These are phyloP conservation scores for Pteropus alecto DNA, from an alignment of 2,113 vertebrate species.

Conservation along the genomic window DNA sequence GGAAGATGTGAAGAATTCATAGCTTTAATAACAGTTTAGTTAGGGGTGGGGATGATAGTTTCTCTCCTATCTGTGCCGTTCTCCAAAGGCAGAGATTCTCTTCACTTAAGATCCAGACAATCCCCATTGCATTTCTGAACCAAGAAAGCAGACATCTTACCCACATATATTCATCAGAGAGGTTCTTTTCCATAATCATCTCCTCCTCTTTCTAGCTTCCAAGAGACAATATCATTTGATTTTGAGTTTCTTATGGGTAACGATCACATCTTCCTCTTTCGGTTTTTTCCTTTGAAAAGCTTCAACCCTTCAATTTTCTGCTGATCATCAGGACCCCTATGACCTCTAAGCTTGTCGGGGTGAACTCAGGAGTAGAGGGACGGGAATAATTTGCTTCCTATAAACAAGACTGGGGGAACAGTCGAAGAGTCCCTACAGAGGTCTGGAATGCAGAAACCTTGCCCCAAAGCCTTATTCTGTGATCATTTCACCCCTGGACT, in stretches of 20 bases:
- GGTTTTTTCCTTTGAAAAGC: neutral
- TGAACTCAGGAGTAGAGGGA: neutral
- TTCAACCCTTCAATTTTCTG: neutral
- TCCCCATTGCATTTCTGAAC: neutral
- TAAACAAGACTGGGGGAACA: neutral
- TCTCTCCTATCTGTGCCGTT: neutral
- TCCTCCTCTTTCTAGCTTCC: neutral
- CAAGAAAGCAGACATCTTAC: constrained; percentile 6
- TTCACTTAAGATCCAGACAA: neutral
- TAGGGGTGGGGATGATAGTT: neutral
- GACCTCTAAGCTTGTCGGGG: neutral
- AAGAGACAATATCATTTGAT: neutral
- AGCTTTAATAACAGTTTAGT: constrained; percentile 34
- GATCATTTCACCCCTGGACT: neutral
- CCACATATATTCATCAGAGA: neutral
- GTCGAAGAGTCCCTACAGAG: neutral
- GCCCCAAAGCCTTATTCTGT: neutral
- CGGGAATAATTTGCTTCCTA: neutral
- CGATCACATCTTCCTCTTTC: neutral
- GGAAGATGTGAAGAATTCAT: neutral
- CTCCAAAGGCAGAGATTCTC: neutral
- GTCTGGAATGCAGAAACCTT: neutral
- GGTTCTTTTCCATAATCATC: neutral
- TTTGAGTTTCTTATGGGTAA: neutral
- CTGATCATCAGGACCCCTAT: neutral